Conservation (phyloP, 2,113 vertebrate genomes). For the Plectropomus leopardus region DNA sequence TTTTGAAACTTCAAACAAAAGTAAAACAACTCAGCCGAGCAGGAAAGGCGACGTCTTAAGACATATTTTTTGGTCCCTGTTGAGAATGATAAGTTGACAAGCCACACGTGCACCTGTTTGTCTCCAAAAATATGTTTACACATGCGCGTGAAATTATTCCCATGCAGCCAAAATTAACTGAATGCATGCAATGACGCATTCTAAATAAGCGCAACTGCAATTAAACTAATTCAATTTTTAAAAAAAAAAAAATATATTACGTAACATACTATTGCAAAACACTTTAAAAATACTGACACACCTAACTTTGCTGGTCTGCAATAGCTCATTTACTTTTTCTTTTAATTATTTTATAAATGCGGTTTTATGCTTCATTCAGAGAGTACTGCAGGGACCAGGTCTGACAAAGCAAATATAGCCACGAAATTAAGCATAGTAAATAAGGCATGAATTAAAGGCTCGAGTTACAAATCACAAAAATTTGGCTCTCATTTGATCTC, state of each 20-base stretch:
- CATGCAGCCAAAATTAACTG: background rate
- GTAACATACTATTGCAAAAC: background rate
- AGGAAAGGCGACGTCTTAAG: background rate
- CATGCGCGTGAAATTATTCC: constrained; percentile 14
- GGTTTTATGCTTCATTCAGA: constrained; percentile 4
- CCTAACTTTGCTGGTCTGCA: background rate
- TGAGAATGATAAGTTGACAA: constrained; percentile 20
- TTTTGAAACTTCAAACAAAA: constrained; percentile 34
- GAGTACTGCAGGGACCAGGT: background rate
- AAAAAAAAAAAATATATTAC: too few species aligned
- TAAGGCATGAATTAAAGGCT: constrained; percentile 66
- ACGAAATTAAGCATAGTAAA: constrained; percentile 59
- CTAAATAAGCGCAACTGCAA: too few species aligned
- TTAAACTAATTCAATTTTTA: too few species aligned
- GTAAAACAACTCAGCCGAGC: background rate
- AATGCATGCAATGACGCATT: background rate
- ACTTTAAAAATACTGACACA: background rate
- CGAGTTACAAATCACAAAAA: constrained; percentile 57
- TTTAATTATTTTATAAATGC: background rate
- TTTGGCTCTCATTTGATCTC: constrained; percentile 58
- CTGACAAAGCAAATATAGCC: constrained; percentile 36
- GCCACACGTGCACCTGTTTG: constrained; percentile 61
- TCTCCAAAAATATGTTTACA: constrained; percentile 27
- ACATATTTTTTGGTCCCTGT: constrained; percentile 5
- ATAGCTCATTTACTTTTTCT: background rate